Conservation (phyloP, 2,888 invertebrate genomes). For the Orchestes rusci region DNA sequence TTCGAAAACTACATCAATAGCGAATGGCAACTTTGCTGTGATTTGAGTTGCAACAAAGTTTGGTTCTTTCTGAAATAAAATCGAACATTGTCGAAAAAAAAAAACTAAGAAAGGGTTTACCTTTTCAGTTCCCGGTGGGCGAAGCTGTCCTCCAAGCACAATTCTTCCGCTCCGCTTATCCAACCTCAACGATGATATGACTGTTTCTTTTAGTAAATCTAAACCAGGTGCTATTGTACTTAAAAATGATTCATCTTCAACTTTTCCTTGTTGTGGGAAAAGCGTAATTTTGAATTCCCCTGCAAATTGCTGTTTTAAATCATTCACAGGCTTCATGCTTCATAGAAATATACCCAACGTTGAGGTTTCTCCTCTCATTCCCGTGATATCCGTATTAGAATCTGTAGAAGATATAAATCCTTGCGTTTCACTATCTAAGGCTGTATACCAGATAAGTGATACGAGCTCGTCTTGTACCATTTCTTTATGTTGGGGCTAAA, state of each 20-base stretch:
- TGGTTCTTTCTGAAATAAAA: slow-evolving; percentile 45
- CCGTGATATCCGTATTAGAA: slow-evolving; percentile 50
- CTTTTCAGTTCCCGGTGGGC: slow-evolving; percentile 43
- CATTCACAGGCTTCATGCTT: neutral
- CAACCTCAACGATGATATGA: slow-evolving; percentile 61
- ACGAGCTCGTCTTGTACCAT: slow-evolving; percentile 43
- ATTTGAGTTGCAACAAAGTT: slow-evolving; percentile 77
- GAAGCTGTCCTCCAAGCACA: slow-evolving; percentile 55
- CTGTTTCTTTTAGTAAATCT: slow-evolving; percentile 66
- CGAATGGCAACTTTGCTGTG: slow-evolving; percentile 70
- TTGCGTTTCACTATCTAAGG: slow-evolving; percentile 65
- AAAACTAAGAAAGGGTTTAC: too few species aligned
- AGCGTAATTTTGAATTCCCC: slow-evolving; percentile 66
- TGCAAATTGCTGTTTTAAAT: too few species aligned
- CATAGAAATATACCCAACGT: slow-evolving; percentile 48
- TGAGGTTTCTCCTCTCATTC: slow-evolving; percentile 68
- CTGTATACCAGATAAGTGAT: slow-evolving; percentile 74
- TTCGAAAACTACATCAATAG: slow-evolving; percentile 77
- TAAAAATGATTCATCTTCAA: slow-evolving; percentile 65
- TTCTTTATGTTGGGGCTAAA: slow-evolving; percentile 23
- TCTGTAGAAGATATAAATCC: slow-evolving; percentile 50
- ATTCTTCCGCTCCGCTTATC: slow-evolving; percentile 50
- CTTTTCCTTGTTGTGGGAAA: slow-evolving; percentile 44
- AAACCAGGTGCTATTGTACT: slow-evolving; percentile 65
- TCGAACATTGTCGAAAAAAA: too few species aligned